These are phyloP conservation scores for Lasius platythorax DNA, from an alignment of 2,888 invertebrate genomes.

Conservation along the genomic window DNA sequence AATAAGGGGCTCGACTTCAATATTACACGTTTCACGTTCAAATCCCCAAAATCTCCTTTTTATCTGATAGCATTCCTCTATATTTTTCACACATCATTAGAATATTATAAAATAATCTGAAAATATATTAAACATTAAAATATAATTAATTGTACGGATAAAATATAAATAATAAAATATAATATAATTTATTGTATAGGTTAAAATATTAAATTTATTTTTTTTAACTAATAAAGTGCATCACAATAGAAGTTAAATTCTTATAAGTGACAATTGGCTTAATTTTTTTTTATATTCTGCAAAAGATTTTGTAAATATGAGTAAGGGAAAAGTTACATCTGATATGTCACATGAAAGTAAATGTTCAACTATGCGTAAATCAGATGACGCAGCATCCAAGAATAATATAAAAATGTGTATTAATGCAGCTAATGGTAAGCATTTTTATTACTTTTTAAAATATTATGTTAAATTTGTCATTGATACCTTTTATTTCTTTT, in stretches of 20 bases:
- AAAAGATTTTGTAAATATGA: slow-evolving; percentile 48
- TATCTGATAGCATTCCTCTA: neutral
- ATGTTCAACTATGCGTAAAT: slow-evolving; percentile 30
- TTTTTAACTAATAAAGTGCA: neutral
- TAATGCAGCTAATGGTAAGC: slow-evolving; percentile 1
- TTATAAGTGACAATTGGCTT: neutral
- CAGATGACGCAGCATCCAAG: neutral
- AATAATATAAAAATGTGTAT: slow-evolving; percentile 58
- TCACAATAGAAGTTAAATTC: neutral
- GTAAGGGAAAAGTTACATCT: slow-evolving; percentile 36
- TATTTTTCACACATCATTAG: neutral
- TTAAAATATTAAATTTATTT: slow-evolving; percentile 22
- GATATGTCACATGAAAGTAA: slow-evolving; percentile 29
- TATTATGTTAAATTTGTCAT: no score
- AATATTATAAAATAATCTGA: neutral
- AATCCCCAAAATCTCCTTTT: slow-evolving; percentile 57
- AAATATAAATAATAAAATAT: no score
- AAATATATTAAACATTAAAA: neutral
- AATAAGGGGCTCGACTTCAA: neutral
- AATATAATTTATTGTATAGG: no score
- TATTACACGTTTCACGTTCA: slow-evolving; percentile 56
- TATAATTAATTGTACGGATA: no score
- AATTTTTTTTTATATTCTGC: neutral
- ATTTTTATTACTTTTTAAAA: slow-evolving; percentile 48
- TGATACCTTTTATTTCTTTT: slow-evolving; percentile 13